Evolutionary conservation across 92 coral and sea anemone species (phyloP).

Genomic region (Meandrina meandrites): DNA sequence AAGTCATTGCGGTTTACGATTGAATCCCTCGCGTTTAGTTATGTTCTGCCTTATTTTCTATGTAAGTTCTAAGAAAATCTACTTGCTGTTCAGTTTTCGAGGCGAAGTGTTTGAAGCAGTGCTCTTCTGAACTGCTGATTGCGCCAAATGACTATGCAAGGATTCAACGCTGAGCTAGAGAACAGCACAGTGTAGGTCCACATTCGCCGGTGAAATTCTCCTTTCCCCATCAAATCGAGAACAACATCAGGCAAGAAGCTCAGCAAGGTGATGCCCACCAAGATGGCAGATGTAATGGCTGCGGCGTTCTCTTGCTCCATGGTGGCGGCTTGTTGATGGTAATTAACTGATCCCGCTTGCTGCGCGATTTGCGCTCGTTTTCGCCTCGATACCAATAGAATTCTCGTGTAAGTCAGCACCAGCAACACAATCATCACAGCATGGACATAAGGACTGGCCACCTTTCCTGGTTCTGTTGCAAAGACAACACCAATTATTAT

Average conservation of each 20-base stretch:
- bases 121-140: slow-evolving; percentile 57
- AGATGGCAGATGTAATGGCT: slow-evolving; percentile 64
- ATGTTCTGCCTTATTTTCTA: neutral
- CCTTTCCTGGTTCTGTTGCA: slow-evolving; percentile 21
- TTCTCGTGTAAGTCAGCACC: slow-evolving; percentile 35
- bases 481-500: slow-evolving; percentile 49
- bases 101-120: slow-evolving; percentile 16
- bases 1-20: neutral
- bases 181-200: slow-evolving; percentile 57
- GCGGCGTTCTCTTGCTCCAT: slow-evolving; percentile 53
- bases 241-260: slow-evolving; percentile 64
- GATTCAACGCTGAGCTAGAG: slow-evolving; percentile 57
- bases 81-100: slow-evolving; percentile 10
- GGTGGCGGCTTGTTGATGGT: slow-evolving; percentile 46
- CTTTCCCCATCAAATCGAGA: slow-evolving; percentile 40
- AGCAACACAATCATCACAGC: slow-evolving; percentile 47
- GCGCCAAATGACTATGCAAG: slow-evolving; percentile 57
- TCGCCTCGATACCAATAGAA: slow-evolving; percentile 37
- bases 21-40: neutral
- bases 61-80: neutral
- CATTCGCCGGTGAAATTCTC: slow-evolving; percentile 10
- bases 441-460: slow-evolving; percentile 47
- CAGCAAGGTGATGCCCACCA: slow-evolving; percentile 54
- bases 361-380: slow-evolving; percentile 51
- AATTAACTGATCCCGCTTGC: slow-evolving; percentile 41